Evolutionary conservation across 2,113 vertebrate genomes (phyloP), one percentile per base, ranked within the genome.

Genomic region (Myanophis thanlyinensis): DNA sequence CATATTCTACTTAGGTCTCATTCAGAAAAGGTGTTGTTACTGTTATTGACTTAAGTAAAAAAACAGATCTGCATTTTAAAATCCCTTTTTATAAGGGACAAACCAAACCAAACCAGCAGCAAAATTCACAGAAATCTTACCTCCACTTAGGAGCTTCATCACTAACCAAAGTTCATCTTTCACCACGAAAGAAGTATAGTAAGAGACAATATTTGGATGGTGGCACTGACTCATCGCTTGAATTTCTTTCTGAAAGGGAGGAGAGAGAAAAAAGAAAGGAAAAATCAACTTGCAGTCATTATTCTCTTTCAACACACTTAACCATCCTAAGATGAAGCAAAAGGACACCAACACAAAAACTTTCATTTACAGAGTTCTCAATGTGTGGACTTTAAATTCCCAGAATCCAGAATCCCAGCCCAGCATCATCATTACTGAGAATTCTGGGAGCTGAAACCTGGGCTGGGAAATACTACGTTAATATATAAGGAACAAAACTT

Each of bases 211-310:
- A 96, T 99, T 99, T 40, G 98, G 99, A 93, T 99, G 99, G 96
- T 99, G 98, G 97, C 99, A 99, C 95, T 99, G 99, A 95, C 99
- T 99, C 99, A 99, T 99, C 23, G 99, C 99, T 98, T 99, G 99
- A 96, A 99, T 99, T 98, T 99, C 99, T 98, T 99, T 99, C 99
- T 99, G 97, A 93, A 95, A 67, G 94, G 85, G 97, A 90, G 90
- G 96, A 46, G 95, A 93, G 94, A 59, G 93, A 85, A 48, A 54
- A 94, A 40, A 91, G 18, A 49, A 94, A 40, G 90, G 18, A 49
- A 88, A 80, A 80, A 80, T 80, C 73, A 80, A 30, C 47, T 27
- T 44, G 22, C 20, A 46, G 62, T 51, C 84, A 88, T 53, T 62
- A 23, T 53, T 80, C 3, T 18, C n/a, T 11, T 12, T 73, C 30